Evolutionary conservation across 2,888 invertebrate genomes (phyloP).

Genomic region (Euplexia lucipara): DNA sequence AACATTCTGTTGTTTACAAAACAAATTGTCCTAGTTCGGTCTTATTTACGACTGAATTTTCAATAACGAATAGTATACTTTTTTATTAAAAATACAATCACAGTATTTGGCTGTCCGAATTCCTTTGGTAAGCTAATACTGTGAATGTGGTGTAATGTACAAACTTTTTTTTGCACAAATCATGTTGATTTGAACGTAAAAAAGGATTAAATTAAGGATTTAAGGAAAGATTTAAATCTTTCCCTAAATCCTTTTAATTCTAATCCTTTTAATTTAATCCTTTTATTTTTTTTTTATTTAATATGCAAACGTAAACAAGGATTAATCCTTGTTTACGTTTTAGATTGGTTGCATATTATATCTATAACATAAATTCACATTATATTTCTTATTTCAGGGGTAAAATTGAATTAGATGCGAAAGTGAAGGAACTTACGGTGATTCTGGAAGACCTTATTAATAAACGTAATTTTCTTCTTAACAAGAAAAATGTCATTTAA

Average conservation of each 20-base stretch:
- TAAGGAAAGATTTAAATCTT: too few relatives aligned
- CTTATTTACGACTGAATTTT: background rate
- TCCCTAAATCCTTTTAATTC: too few relatives aligned
- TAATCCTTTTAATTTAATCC: too few relatives aligned
- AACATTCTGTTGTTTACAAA: slow-evolving; percentile 11
- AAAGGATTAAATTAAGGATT: too few relatives aligned
- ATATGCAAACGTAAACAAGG: too few relatives aligned
- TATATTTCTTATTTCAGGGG: slow-evolving; percentile 69
- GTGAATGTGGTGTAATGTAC: too few relatives aligned
- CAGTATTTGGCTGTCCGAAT: background rate
- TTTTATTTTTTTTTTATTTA: too few relatives aligned
- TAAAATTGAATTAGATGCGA: slow-evolving; percentile 70
- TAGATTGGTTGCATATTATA: too few relatives aligned
- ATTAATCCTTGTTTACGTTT: too few relatives aligned
- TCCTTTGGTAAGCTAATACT: too few relatives aligned
- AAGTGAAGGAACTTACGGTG: slow-evolving; percentile 66
- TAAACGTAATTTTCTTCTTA: slow-evolving; percentile 54
- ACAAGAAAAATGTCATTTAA: slow-evolving; percentile 26
- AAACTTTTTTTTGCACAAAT: too few relatives aligned
- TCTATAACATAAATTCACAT: background rate
- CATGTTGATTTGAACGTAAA: too few relatives aligned
- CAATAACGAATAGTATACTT: background rate
- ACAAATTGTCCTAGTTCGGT: background rate
- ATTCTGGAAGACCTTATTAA: slow-evolving; percentile 67
- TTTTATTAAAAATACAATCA: background rate